Evolutionary conservation across 2,888 invertebrate species (phyloP), one percentile per base, ranked within the genome.

Genomic region (Drosophila meridionalis): DNA sequence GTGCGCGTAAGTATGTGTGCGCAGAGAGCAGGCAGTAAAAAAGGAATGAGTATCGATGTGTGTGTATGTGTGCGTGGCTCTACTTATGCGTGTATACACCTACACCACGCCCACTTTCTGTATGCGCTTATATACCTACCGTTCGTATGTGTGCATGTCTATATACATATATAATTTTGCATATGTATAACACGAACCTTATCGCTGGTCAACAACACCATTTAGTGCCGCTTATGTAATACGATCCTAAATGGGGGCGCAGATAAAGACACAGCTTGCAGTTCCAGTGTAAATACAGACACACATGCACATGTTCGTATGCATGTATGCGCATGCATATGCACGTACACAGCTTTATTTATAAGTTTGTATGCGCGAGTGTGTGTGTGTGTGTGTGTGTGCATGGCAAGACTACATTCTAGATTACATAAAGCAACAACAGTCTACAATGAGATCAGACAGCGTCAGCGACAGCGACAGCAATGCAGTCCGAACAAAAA

Each of bases 351-450:
- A 48, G 2, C n/a, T 38, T 47, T 62, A 53, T 56, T 45, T 72
- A 30, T 50, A 67, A 34, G 20, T 59, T 34, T 1, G 26, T 48
- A 32, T 43, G 30, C 48, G 20, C 20, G 20, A 20, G 58, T 64
- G 26, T 58, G 50, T 67, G 20, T 43, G n/a, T 58, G 55, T 62
- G 30, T 45, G 9, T 62, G 55, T 62, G 30, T 61, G 40, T 62
- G 59, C 43, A 50, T 72, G 76, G 68, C 77, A 77, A 83, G 72
- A 77, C 77, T 65, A 58, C 78, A 78, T 83, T 80, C 78, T 83
- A 83, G 83, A 85, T 83, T 83, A 85, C 76, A 85, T 85, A 85
- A 83, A 85, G 63, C 50, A 67, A 48, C 59, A 55, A 68, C 50
- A 69, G 69, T 53, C 66, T 73, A 79, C 76, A 68, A 59, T 53